Evolutionary conservation across 1,140 invertebrate species (phyloP), one percentile per base, ranked within the genome.

Genomic region (Eurosta solidaginis): DNA sequence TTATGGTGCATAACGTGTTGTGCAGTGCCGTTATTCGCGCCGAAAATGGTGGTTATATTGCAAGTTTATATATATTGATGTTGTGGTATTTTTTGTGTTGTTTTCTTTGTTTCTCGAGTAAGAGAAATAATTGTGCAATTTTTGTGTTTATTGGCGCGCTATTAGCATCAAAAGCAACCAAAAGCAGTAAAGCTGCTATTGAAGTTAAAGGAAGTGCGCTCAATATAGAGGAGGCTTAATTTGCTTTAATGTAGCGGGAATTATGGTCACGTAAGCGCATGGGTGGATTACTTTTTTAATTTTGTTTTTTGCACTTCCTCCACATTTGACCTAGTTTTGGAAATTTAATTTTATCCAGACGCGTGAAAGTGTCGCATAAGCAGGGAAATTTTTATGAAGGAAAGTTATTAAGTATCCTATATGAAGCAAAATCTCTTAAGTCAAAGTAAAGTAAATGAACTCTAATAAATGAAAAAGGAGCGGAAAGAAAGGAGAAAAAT

Each of bases 21-120:
- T 77, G 78, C 83, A 83, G 85, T 85, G 83, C 83, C 83, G 83
- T 84, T 84, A 83, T 78, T 79, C 63, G 79, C 81, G 59, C 59
- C 33, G n/a, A 68, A 63, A 68, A 12, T 68, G n/a, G 33, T 68
- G 36, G n/a, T 68, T 68, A 27, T 10, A 14, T 33, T 7, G 73
- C 73, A 74, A 29, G 44, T 74, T 47, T 27, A 9, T 47, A 22
- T 45, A 45, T 45, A n/a, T 45, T 9, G 44, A 7, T 45, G 44
- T 7, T 9, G 17, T 45, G 44, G 17, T 9, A 9, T 45, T 9
- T 9, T 45, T 45, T 7, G 7, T 45, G 44, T 45, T 45, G 44
- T 29, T 45, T 74, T 45, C 27, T 17, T 44, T 17, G 22, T 27
- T 29, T 45, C 44, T 9, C 17, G 44, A 9, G 42, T 22, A 22